A percentile compares a stretch with the other conserved stretches of the same genome.
phyloP scores from a whole-genome alignment of 2,113 vertebrate species.

The Cephalopholis sonnerati region DNA sequence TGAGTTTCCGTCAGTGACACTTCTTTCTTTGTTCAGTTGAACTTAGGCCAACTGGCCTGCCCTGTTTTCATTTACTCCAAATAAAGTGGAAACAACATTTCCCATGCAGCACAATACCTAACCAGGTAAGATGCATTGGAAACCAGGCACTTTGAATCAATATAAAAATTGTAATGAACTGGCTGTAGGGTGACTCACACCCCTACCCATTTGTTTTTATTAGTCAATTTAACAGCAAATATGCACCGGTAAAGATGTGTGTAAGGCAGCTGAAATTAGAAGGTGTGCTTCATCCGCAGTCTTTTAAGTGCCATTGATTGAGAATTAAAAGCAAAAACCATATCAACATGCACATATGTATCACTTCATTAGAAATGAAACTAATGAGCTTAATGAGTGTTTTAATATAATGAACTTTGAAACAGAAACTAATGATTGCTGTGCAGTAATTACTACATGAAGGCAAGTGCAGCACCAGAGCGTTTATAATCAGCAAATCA shows the following conservation, averaged over 20 bases:
- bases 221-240: background rate
- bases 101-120: background rate
- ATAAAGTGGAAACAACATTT: background rate
- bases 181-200: background rate
- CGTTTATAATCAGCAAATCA: too few species aligned
- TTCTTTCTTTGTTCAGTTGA: background rate
- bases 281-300: background rate
- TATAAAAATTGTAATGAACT: background rate
- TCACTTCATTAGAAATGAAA: background rate
- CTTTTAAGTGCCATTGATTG: background rate
- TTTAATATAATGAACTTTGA: background rate
- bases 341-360: too few species aligned
- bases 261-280: background rate
- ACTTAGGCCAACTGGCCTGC: background rate
- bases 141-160: background rate
- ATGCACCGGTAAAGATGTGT: background rate
- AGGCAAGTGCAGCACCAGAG: background rate
- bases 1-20: background rate
- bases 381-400: background rate
- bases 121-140: background rate
- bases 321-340: background rate
- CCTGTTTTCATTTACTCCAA: background rate
- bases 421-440: background rate
- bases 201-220: background rate
- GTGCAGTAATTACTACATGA: background rate